Evolutionary conservation across 2,888 invertebrate genomes (phyloP).

Genomic region (Cephus pulcher): DNA sequence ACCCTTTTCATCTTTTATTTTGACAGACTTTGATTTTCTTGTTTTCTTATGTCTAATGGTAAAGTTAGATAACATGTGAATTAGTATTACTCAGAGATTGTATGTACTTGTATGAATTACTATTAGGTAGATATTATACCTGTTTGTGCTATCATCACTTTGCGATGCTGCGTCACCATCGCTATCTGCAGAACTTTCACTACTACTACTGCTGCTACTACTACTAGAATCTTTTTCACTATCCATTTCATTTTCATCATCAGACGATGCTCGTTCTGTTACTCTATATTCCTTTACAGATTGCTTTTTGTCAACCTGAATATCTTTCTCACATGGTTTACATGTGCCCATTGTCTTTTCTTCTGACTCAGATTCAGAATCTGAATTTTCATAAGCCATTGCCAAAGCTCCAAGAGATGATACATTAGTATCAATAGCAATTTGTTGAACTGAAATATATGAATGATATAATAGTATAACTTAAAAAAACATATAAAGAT

Average conservation of each 20-base stretch:
- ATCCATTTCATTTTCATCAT: conserved; percentile 37
- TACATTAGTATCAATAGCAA: not conserved
- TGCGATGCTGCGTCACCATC: conserved; percentile 28
- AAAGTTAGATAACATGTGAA: conserved; percentile 2
- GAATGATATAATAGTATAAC: not conserved
- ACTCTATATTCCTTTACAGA: not conserved
- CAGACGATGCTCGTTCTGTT: not conserved
- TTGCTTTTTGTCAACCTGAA: not conserved
- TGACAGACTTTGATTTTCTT: conserved; percentile 10
- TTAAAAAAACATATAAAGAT: not conserved
- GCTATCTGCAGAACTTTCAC: conserved; percentile 28
- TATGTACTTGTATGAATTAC: not conserved
- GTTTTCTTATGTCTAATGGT: conserved; percentile 24
- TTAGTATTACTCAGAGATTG: not conserved
- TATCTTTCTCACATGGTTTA: conserved; percentile 13
- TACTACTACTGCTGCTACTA: conserved; percentile 25
- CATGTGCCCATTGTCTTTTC: conserved; percentile 10
- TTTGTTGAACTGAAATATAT: not conserved
- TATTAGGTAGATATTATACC: conserved; percentile 5
- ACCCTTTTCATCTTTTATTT: conserved; percentile 54
- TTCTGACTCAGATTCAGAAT: conserved; percentile 47
- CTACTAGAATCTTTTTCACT: conserved; percentile 45
- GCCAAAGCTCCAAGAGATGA: conserved; percentile 43
- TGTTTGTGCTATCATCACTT: conserved; percentile 27
- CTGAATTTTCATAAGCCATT: conserved; percentile 47